These are phyloP conservation scores for Pteromalus puparum DNA, from an alignment of 1,140 invertebrate species.

Conservation along the genomic window DNA sequence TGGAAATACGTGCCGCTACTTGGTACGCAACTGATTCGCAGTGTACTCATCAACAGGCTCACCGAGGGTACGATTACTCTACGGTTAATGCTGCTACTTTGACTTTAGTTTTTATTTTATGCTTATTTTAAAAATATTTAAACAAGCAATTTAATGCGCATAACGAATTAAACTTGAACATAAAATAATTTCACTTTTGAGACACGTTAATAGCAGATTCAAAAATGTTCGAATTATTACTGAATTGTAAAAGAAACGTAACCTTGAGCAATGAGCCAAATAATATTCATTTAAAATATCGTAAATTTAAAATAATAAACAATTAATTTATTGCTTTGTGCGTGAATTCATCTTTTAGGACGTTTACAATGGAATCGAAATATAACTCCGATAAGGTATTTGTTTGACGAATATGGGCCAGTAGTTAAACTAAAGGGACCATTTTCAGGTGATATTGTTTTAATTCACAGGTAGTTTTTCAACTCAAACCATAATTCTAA, in stretches of 20 bases:
- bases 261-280: too few species aligned
- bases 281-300: too few species aligned
- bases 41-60: constrained; percentile 77
- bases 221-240: too few species aligned
- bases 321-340: too few species aligned
- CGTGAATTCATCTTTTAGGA: constrained; percentile 59
- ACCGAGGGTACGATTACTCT: constrained; percentile 75
- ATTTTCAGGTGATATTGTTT: constrained; percentile 77
- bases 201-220: too few species aligned
- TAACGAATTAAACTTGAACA: too few species aligned
- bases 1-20: constrained; percentile 79
- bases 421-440: constrained; percentile 79
- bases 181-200: too few species aligned
- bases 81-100: constrained; percentile 40
- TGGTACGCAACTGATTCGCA: constrained; percentile 79
- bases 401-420: constrained; percentile 80
- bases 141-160: too few species aligned
- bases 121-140: too few species aligned
- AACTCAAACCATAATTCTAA: not conserved
- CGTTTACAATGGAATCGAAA: constrained; percentile 69
- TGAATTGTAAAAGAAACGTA: too few species aligned
- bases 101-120: not conserved
- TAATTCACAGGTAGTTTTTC: constrained; percentile 68
- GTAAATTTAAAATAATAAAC: too few species aligned
- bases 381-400: constrained; percentile 71